Conservation (phyloP, 64 coral and sea anemone species). For the Montipora cactus region DNA sequence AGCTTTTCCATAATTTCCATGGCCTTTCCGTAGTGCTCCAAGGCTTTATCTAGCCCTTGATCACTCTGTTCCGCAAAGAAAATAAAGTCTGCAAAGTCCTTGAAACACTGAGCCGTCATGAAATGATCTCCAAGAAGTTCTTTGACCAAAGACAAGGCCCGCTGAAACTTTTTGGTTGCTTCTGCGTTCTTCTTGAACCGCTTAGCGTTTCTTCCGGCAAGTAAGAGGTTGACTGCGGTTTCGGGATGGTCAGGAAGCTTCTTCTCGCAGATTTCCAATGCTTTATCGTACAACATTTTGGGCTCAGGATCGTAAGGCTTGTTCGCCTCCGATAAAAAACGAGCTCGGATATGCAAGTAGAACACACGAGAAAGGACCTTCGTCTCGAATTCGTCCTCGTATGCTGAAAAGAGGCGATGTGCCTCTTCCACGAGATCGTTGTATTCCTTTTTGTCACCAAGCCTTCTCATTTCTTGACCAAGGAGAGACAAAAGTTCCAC, state of each 20-base stretch:
- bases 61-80: neutral
- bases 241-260: neutral
- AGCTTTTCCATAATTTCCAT: no score
- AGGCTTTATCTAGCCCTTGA: neutral
- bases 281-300: neutral
- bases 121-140: constrained; percentile 20
- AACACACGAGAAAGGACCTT: neutral
- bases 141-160: neutral
- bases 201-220: neutral
- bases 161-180: neutral
- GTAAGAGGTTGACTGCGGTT: neutral
- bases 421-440: no score
- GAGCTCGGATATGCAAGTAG: constrained; percentile 32
- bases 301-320: neutral
- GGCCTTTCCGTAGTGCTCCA: neutral
- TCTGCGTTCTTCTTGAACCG: neutral
- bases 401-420: no score
- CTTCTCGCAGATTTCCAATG: neutral
- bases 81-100: constrained; percentile 35
- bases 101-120: constrained; percentile 2
- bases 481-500: no score
- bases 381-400: neutral
- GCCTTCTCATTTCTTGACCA: no score
- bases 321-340: neutral
- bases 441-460: no score